Evolutionary conservation across 1,140 invertebrate species (phyloP).

Genomic region (Formica selysi): DNA sequence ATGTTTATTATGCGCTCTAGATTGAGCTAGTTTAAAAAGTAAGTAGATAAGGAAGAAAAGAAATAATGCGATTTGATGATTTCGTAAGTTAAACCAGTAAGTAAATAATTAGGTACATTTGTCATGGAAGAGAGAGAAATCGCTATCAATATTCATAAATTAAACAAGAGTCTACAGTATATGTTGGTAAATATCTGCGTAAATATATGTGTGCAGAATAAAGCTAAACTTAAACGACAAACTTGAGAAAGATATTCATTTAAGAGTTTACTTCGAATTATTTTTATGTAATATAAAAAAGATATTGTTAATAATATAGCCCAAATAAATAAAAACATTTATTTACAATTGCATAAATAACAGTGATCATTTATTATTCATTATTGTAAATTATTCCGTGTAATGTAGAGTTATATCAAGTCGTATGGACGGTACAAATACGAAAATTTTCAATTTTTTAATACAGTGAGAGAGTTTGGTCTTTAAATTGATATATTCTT

Average conservation of each 20-base stretch:
- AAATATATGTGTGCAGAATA: slow-evolving; percentile 8
- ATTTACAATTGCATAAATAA: slow-evolving; percentile 35
- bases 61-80: slow-evolving; percentile 43
- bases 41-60: background rate
- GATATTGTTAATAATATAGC: background rate
- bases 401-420: background rate
- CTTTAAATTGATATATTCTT: background rate
- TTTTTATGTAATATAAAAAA: slow-evolving; percentile 16
- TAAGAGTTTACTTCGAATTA: background rate
- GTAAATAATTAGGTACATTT: slow-evolving; percentile 72
- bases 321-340: slow-evolving; percentile 45
- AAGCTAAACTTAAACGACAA: slow-evolving; percentile 36
- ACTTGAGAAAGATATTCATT: slow-evolving; percentile 1
- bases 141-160: slow-evolving; percentile 71
- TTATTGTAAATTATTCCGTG: background rate
- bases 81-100: slow-evolving; percentile 62
- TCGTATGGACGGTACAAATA: slow-evolving; percentile 8
- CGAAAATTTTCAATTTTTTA: slow-evolving; percentile 1
- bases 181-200: background rate
- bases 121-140: slow-evolving; percentile 68
- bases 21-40: slow-evolving; percentile 10
- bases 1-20: slow-evolving; percentile 32
- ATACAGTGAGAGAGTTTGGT: background rate
- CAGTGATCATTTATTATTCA: background rate
- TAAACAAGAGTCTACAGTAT: slow-evolving; percentile 59